Conservation (phyloP, 2,888 invertebrate genomes). For the Seladonia tumulorum region DNA sequence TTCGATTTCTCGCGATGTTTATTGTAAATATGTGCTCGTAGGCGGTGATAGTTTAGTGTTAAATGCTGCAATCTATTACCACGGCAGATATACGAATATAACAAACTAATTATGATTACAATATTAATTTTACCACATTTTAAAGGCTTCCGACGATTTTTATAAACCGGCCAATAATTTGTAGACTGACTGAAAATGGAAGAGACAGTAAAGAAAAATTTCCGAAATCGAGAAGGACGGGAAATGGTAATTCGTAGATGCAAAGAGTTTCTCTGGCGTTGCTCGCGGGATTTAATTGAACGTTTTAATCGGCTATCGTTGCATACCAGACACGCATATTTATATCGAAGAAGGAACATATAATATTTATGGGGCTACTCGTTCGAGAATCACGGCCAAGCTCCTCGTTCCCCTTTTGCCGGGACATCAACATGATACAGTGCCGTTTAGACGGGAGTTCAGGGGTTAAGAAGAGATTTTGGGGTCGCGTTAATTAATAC, state of each 20-base stretch:
- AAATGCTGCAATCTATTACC: too few relatives aligned
- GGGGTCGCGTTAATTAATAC: constrained; percentile 83
- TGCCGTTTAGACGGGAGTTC: constrained; percentile 76
- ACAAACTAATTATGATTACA: too few relatives aligned
- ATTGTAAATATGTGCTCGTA: too few relatives aligned
- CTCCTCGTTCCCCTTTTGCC: constrained; percentile 61
- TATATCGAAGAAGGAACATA: constrained; percentile 61
- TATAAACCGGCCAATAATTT: not conserved
- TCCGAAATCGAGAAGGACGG: not conserved
- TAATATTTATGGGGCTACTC: constrained; percentile 78
- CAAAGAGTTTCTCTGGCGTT: not conserved
- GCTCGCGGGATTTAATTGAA: constrained; percentile 16
- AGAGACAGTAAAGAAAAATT: not conserved
- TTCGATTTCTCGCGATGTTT: too few relatives aligned
- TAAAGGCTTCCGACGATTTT: too few relatives aligned
- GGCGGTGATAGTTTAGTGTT: too few relatives aligned
- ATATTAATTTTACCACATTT: too few relatives aligned
- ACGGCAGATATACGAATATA: too few relatives aligned
- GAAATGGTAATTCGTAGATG: not conserved
- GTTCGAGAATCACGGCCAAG: constrained; percentile 64
- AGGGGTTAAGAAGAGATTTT: constrained; percentile 83
- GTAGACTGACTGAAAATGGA: not conserved
- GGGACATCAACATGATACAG: constrained; percentile 70
- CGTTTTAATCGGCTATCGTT: constrained; percentile 69
- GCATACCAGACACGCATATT: constrained; percentile 64